Conservation (phyloP, 2,888 invertebrate genomes). For the Rotaria socialis region DNA sequence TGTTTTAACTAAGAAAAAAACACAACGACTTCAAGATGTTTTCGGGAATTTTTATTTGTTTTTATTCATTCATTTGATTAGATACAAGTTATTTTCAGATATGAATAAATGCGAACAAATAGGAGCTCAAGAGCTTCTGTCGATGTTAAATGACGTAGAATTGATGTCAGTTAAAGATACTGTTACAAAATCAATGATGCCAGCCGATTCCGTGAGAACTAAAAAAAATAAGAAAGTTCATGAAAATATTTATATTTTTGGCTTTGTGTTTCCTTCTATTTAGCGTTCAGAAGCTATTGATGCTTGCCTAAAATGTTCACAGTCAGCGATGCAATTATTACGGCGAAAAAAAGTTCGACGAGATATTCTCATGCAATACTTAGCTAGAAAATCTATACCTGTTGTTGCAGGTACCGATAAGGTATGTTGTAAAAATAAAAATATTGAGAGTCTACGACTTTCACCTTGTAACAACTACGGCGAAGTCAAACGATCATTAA, state of each 20-base stretch:
- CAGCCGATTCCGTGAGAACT: not conserved
- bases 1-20: no score
- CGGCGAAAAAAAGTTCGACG: constrained; percentile 52
- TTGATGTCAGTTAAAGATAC: constrained; percentile 48
- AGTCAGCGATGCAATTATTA: constrained; percentile 50
- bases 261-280: not conserved
- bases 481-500: no score
- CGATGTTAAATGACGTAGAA: constrained; percentile 40
- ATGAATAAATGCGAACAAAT: constrained; percentile 5
- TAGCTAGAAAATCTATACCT: constrained; percentile 48
- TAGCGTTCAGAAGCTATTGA: constrained; percentile 51
- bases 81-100: not conserved
- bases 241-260: not conserved
- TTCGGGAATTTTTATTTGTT: no score
- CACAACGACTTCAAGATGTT: no score
- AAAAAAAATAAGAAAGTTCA: not conserved
- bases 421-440: not conserved
- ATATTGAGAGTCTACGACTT: no score
- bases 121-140: constrained; percentile 18
- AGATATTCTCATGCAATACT: constrained; percentile 52
- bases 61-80: no score
- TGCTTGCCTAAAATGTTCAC: constrained; percentile 51
- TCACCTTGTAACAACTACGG: no score
- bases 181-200: constrained; percentile 41
- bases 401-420: constrained; percentile 50